These are phyloP conservation scores for Pollachius pollachius DNA, from an alignment of 2,113 vertebrate species.

Conservation along the genomic window DNA sequence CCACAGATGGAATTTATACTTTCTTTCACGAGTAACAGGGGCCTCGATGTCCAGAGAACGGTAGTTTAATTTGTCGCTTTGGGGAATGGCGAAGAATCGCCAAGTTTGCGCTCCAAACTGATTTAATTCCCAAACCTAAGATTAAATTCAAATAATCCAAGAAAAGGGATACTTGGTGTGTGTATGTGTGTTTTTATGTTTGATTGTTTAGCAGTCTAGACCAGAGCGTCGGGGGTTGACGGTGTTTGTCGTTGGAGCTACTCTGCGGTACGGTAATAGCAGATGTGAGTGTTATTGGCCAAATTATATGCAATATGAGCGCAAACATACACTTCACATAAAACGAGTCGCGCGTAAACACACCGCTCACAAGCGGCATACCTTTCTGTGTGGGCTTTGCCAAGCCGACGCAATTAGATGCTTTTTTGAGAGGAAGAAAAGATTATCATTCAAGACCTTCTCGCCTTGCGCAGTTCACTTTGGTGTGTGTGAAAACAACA, in stretches of 20 bases:
- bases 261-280: conserved; percentile 62
- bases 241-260: conserved; percentile 45
- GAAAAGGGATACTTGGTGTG: conserved; percentile 12
- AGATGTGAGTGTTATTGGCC: conserved; percentile 67
- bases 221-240: conserved; percentile 45
- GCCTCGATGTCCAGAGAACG: conserved; percentile 19
- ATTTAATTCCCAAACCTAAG: conserved; percentile 30
- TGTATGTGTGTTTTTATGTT: conserved; percentile 17
- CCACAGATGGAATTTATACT: conserved; percentile 10
- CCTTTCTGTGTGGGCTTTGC: conserved; percentile 68
- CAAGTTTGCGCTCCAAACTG: conserved; percentile 20
- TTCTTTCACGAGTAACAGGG: conserved; percentile 4
- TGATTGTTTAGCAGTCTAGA: conserved; percentile 24
- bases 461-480: conserved; percentile 56
- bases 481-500: background rate
- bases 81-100: background rate
- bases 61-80: conserved; percentile 38
- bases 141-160: conserved; percentile 28
- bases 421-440: conserved; percentile 70
- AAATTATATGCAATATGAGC: conserved; percentile 71
- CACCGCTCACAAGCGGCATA: conserved; percentile 59
- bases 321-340: conserved; percentile 65
- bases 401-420: conserved; percentile 66
- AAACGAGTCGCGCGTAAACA: conserved; percentile 59
- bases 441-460: conserved; percentile 64